A percentile compares a stretch with the other conserved stretches of the same genome.
Conservation (phyloP, 2,797 vertebrate species). For the Coluber constrictor region DNA sequence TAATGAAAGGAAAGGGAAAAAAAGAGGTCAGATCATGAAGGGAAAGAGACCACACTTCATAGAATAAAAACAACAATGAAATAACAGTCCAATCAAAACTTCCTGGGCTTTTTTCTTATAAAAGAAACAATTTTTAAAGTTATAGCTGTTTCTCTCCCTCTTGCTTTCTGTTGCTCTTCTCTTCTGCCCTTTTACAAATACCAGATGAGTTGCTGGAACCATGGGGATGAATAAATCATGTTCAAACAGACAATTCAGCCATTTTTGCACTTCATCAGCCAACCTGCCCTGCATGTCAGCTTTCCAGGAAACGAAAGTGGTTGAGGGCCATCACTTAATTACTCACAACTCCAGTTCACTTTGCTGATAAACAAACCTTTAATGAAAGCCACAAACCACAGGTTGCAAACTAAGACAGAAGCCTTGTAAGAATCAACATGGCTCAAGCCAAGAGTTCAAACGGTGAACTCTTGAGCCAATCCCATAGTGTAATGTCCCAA, state of each 20-base stretch:
- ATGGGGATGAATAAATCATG: neutral
- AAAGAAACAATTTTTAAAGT: neutral
- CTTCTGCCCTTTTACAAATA: neutral
- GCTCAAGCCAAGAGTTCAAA: neutral
- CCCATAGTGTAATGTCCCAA: neutral
- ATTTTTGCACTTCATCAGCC: neutral
- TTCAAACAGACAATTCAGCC: neutral
- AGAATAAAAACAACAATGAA: neutral
- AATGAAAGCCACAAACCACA: neutral
- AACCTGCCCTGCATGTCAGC: neutral
- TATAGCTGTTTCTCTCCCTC: neutral
- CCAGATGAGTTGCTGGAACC: neutral
- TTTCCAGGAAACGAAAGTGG: neutral
- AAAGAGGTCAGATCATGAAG: conserved; percentile 5
- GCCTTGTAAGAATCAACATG: neutral
- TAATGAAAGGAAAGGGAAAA: neutral
- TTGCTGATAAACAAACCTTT: neutral
- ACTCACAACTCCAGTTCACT: neutral
- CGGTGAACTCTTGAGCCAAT: neutral
- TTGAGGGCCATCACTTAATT: neutral
- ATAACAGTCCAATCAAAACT: neutral
- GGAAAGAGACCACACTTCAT: neutral
- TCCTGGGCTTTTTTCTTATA: neutral
- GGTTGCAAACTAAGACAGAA: neutral
- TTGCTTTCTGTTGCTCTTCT: neutral